These are phyloP conservation scores for Gobio occitaniae DNA, from an alignment of 2,797 vertebrate species.

Conservation along the genomic window DNA sequence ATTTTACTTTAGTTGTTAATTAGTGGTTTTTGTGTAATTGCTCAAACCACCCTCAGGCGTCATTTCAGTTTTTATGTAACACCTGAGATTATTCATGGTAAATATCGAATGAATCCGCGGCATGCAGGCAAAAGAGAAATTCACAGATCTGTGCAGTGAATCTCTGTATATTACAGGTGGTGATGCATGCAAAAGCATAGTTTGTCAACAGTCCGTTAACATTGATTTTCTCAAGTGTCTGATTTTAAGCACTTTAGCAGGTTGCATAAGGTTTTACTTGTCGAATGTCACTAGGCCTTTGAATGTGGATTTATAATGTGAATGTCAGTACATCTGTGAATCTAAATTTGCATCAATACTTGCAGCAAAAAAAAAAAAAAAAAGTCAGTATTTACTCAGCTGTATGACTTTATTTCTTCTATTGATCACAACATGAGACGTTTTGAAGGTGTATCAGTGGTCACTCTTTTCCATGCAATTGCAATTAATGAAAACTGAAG, in stretches of 20 bases:
- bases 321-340: background rate
- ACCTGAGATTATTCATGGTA: background rate
- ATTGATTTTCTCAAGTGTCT: background rate
- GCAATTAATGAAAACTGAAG: background rate
- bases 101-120: background rate
- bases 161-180: background rate
- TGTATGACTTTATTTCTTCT: background rate
- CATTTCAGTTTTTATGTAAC: slow-evolving; percentile 23
- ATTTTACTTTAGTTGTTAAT: background rate
- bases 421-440: background rate
- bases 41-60: background rate
- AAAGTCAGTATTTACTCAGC: background rate
- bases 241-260: background rate
- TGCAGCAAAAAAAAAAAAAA: background rate
- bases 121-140: background rate
- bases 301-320: background rate
- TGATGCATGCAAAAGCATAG: background rate
- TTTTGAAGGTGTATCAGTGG: background rate
- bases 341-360: background rate
- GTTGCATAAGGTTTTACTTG: background rate
- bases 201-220: background rate
- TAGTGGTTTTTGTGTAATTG: slow-evolving; percentile 18
- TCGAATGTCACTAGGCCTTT: background rate
- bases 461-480: background rate
- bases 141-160: background rate